Percentiles rank a stretch among this genome's conserved stretches.
Conservation (phyloP, 1,140 invertebrate species). For the Pseudoatta argentina region DNA sequence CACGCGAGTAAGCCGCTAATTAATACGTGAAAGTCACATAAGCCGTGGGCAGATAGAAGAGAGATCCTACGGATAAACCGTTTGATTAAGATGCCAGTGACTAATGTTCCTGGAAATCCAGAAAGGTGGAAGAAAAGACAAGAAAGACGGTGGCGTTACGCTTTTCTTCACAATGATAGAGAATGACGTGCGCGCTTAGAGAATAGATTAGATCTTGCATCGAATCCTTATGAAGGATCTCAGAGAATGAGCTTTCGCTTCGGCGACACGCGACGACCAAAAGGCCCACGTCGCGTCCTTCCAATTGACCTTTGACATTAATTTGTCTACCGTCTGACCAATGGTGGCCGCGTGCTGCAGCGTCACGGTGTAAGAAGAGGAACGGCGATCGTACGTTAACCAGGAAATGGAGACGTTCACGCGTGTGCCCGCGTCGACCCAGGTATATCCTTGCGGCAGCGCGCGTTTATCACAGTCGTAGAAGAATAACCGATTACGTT, state of each 20-base stretch:
- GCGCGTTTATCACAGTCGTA: conserved; percentile 65
- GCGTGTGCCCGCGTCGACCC: conserved; percentile 37
- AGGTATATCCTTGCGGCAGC: conserved; percentile 41
- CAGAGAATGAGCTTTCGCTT: conserved; percentile 57
- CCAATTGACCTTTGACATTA: conserved; percentile 77
- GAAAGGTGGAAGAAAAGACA: conserved; percentile 40
- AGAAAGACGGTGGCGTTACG: conserved; percentile 16
- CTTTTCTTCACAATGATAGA: not conserved
- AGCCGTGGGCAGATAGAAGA: conserved; percentile 65
- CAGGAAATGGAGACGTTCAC: conserved; percentile 71
- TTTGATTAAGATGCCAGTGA: conserved; percentile 71
- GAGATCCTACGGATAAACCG: conserved; percentile 70
- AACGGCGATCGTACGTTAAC: conserved; percentile 56
- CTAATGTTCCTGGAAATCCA: conserved; percentile 38
- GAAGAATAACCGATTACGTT: conserved; percentile 46
- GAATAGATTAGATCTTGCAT: conserved; percentile 67
- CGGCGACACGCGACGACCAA: conserved; percentile 3
- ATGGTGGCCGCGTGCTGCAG: conserved; percentile 63
- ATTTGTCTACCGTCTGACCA: conserved; percentile 72
- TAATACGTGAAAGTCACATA: conserved; percentile 80
- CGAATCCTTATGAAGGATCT: conserved; percentile 62
- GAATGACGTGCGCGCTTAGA: conserved; percentile 5
- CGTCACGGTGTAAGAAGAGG: conserved; percentile 25
- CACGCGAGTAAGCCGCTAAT: conserved; percentile 72
- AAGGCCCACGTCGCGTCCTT: too few species aligned